Conservation (phyloP, 2,888 invertebrate species). For the Drosophila longiperda region DNA sequence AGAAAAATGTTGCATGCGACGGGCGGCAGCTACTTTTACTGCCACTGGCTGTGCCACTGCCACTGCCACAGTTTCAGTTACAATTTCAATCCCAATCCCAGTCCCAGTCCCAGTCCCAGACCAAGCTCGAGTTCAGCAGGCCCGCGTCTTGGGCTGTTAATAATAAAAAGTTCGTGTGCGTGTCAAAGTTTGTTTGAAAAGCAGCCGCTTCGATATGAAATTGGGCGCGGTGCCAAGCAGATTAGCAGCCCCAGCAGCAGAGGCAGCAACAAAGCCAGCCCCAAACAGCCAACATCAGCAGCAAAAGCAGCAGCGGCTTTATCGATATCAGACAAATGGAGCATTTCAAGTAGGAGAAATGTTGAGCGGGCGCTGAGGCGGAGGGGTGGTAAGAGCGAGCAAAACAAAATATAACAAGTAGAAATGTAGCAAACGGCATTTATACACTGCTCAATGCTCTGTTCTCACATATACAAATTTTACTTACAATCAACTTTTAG, state of each 20-base stretch:
- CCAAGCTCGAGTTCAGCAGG: slow-evolving; percentile 27
- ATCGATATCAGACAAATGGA: slow-evolving; percentile 63
- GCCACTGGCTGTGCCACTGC: slow-evolving; percentile 67
- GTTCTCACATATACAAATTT: neutral
- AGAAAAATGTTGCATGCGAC: slow-evolving; percentile 79
- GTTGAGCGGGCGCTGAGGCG: slow-evolving; percentile 4
- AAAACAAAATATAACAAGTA: slow-evolving; percentile 38
- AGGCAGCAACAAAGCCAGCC: slow-evolving; percentile 5
- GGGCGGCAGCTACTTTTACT: slow-evolving; percentile 75
- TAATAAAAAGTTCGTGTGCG: slow-evolving; percentile 81
- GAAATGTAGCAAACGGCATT: neutral
- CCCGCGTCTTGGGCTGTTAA: slow-evolving; percentile 49
- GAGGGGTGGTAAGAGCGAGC: slow-evolving; percentile 7
- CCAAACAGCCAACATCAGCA: slow-evolving; percentile 16
- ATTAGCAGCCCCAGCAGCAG: slow-evolving; percentile 57
- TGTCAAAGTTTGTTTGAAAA: slow-evolving; percentile 81
- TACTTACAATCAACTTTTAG: neutral
- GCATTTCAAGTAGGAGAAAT: slow-evolving; percentile 40
- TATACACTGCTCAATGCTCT: neutral
- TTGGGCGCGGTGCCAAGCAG: slow-evolving; percentile 72
- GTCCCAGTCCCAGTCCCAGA: slow-evolving; percentile 10
- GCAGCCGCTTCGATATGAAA: slow-evolving; percentile 72
- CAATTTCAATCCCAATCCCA: slow-evolving; percentile 22
- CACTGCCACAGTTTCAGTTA: slow-evolving; percentile 43
- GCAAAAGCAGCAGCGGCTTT: slow-evolving; percentile 39